These are phyloP conservation scores for Meiosimyza decipiens DNA, from an alignment of 2,888 invertebrate genomes.

Conservation along the genomic window DNA sequence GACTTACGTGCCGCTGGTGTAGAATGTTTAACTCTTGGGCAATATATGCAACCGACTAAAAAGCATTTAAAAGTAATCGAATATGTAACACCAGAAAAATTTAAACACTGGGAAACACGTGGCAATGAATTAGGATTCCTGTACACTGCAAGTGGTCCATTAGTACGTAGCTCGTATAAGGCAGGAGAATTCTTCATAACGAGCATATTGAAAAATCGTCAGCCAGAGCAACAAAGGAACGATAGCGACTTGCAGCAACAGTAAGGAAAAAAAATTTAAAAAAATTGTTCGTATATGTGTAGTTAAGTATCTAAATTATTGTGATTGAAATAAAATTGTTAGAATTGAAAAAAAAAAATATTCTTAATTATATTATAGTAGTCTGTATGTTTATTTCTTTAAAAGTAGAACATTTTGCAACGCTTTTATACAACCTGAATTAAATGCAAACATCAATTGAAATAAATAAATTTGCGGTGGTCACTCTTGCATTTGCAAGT, in stretches of 20 bases:
- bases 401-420: too few species aligned
- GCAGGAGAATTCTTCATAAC: conserved; percentile 96
- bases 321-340: background rate
- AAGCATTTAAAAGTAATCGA: conserved; percentile 93
- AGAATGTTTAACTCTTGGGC: conserved; percentile 96
- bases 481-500: too few species aligned
- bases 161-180: conserved; percentile 96
- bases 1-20: conserved; percentile 86
- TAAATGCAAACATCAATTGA: too few species aligned
- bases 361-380: too few species aligned
- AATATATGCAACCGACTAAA: conserved; percentile 99
- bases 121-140: conserved; percentile 90
- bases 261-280: too few species aligned
- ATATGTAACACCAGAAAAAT: conserved; percentile 96
- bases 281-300: too few species aligned
- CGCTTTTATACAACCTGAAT: too few species aligned
- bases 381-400: too few species aligned
- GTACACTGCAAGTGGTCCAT: conserved; percentile 97
- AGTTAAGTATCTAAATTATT: background rate
- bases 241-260: too few species aligned
- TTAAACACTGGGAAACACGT: conserved; percentile 83
- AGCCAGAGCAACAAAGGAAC: conserved; percentile 23
- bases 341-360: background rate
- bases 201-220: conserved; percentile 77
- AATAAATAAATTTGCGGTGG: too few species aligned